These are phyloP conservation scores for Oncorhynchus kisutch DNA, from an alignment of 2,113 vertebrate species.

Conservation along the genomic window DNA sequence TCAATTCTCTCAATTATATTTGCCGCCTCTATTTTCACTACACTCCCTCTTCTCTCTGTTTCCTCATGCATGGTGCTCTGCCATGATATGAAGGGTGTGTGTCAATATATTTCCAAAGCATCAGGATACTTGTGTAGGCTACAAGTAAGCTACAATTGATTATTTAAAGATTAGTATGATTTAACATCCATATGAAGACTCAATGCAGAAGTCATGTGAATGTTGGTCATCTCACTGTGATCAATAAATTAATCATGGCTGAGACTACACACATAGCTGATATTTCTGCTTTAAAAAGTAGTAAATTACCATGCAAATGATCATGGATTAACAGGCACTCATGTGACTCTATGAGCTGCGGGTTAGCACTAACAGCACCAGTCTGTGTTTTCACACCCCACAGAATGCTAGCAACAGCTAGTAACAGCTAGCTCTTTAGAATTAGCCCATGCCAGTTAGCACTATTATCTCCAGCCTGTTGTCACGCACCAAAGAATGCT, in stretches of 20 bases:
- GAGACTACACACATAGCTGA: too few relatives aligned
- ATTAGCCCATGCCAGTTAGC: too few relatives aligned
- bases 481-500: too few relatives aligned
- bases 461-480: too few relatives aligned
- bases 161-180: not conserved
- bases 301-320: not conserved
- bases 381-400: not conserved
- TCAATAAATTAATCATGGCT: too few relatives aligned
- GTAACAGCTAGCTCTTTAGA: too few relatives aligned
- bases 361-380: not conserved
- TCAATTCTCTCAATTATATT: slow-evolving; percentile 28
- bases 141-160: not conserved
- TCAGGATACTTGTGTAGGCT: not conserved
- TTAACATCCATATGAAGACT: too few relatives aligned
- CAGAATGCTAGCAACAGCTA: not conserved
- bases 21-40: slow-evolving; percentile 27
- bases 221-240: too few relatives aligned
- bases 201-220: too few relatives aligned
- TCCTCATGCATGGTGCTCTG: too few relatives aligned
- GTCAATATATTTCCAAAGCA: slow-evolving; percentile 22
- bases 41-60: too few relatives aligned
- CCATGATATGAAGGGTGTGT: slow-evolving; percentile 6
- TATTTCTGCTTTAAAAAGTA: not conserved
- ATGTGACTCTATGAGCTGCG: not conserved
- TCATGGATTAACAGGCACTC: not conserved